These are phyloP conservation scores for Lochmaea crataegi DNA, from an alignment of 2,888 invertebrate genomes.

Conservation along the genomic window DNA sequence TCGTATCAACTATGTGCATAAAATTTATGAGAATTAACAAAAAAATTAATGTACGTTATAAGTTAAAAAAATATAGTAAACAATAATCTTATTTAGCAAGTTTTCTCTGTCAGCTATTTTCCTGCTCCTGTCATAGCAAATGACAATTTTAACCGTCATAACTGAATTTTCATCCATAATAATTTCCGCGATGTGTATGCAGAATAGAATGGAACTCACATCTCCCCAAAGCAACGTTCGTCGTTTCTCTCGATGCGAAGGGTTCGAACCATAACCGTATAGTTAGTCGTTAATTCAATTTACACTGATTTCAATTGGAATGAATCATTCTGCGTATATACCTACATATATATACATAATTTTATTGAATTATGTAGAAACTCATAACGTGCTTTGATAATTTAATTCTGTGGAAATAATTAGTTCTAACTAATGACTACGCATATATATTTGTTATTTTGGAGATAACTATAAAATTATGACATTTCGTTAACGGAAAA, in stretches of 20 bases:
- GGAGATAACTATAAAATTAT: conserved; percentile 30
- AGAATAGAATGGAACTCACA: conserved; percentile 14
- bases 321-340: conserved; percentile 44
- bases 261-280: conserved; percentile 32
- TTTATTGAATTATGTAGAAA: conserved; percentile 42
- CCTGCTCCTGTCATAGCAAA: conserved; percentile 8
- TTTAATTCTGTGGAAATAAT: conserved; percentile 42
- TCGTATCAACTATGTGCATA: no score
- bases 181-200: conserved; percentile 28
- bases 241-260: conserved; percentile 32
- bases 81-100: not conserved
- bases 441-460: conserved; percentile 32
- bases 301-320: conserved; percentile 46
- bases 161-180: conserved; percentile 27
- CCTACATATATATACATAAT: conserved; percentile 34
- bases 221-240: conserved; percentile 27
- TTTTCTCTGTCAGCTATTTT: conserved; percentile 1
- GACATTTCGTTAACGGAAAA: conserved; percentile 28
- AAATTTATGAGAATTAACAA: no score
- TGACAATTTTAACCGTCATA: conserved; percentile 31
- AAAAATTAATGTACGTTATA: no score
- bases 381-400: conserved; percentile 40
- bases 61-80: not conserved
- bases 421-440: conserved; percentile 39
- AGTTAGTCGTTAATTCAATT: conserved; percentile 47